Base-by-base conservation (phyloP, 2,797 vertebrate genomes). In the Danio aesculapii region DNA sequence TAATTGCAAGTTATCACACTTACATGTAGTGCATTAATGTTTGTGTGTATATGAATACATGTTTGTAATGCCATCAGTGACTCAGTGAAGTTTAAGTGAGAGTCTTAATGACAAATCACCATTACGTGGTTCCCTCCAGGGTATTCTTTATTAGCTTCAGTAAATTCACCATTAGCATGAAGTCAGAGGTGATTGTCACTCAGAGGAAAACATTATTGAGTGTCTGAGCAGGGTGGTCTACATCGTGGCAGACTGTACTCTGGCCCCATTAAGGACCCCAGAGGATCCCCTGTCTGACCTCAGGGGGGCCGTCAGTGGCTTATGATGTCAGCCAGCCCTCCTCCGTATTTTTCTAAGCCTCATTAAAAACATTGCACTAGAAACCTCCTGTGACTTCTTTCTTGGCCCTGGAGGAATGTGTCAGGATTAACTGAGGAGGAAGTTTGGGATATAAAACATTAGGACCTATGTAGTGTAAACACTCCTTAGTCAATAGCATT, bases 131-230 rank as follows among this genome's bases (percentile, higher is more conserved):
- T 90, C 91, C 87, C 87, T 75, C 82, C 57, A 53, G 44, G 90
- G 84, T 90, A 88, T 71, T 62, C 88, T 90, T 89, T 91, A 92
- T 92, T 92, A 92, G 92, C 91, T 92, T 91, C 87, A 88, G 83
- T 90, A 89, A 90, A 90, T 88, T 91, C 81, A 57, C 86, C 81
- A 92, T 92, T 92, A 93, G 88, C 81, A 77, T 78, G 43, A 19
- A 90, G 90, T 92, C 90, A 90, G 88, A 88, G 90, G 90, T 92
- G 91, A 90, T 86, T 87, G 88, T 91, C 86, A 88, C 85, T 78
- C 83, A 68, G 85, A 84, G 82, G 81, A 84, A 85, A 87, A 87
- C 77, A 68, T 87, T 88, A 90, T 90, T 86, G 83, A 58, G 30
- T 77, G 74, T 85, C 44, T 81, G 67, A 52, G 17, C 69, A 71